Evolutionary conservation across 1,140 invertebrate species (phyloP), one percentile per base, ranked within the genome.

Genomic region (Drosophila ambigua): DNA sequence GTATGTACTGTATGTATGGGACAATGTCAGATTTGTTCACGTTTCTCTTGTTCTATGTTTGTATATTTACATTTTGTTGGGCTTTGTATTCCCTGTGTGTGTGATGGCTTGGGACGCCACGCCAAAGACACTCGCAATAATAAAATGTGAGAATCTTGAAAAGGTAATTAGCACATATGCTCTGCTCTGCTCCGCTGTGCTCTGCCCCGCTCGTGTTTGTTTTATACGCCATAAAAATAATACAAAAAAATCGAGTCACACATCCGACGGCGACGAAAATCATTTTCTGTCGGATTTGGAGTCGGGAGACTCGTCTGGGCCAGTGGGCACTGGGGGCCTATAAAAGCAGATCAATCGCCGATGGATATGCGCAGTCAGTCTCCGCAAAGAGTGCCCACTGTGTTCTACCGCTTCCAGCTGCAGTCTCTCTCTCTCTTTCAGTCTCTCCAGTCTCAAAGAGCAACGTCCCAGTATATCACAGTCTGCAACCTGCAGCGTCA

Each of bases 101-200:
- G 20, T 20, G 16, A 65, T 57, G 44, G 50, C 48, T 7, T 28
- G 5, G 45, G 26, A 62, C 51, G 26, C n/a, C 16, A 54, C 51
- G 61, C 61, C 61, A 59, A 73, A 46, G 20, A 20, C 49, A 13
- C 35, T 39, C 35, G 35, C 35, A 69, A 69, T 69, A 69, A 67
- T 60, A 51, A 72, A 67, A 73, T 88, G 84, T 76, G 83, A 88
- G 83, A 87, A 87, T 87, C 84, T 87, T 83, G 83, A 79, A 79
- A 73, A 52, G 76, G 51, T 71, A 87, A 87, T 87, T 87, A 87
- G 51, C 83, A 87, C 83, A 79, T 87, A 39, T 39, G 11, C 35
- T 39, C 35, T 8, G 60, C 67, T 20, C 20, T 2, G 20, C 20
- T 20, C 16, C 1, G 16, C 16, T 16, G n/a, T n/a, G n/a, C 20